Base-by-base conservation (phyloP, 2,888 invertebrate genomes). In the Amphipoea oculea region DNA sequence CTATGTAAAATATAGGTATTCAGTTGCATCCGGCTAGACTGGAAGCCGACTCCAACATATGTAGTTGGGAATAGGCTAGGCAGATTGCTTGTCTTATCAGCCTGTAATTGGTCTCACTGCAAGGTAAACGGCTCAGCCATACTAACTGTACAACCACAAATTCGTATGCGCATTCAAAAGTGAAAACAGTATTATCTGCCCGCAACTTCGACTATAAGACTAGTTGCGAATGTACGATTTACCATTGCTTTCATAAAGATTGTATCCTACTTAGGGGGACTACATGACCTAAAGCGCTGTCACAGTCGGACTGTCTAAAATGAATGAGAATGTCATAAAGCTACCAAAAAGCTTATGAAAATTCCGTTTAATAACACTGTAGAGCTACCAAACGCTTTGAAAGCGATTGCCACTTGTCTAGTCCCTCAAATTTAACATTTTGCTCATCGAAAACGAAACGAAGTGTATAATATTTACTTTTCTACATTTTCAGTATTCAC, bases 401-500 rank as follows among this genome's bases (percentile, higher is more conserved):
- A 48, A 20, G 5, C 42, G 4, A 67, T 42, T 42, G n/a, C 1
- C n/a, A 42, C n/a, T n/a, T 42, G 42, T 17, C 2, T 17, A n/a
- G 9, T 0, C 17, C 45, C 3, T 20, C 20, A 48, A 6, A 29
- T 68, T 68, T 20, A 6, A 69, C 12, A 69, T 12, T 29, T 36
- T 70, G 23, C 36, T 14, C 23, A 54, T 54, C 5, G 40, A 70
- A 54, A 17, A 14, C 14, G 4, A n/a, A 40, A 40, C 23, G 2
- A 40, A 54, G 40, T 11, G 0, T n/a, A 11, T 71, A 54, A 78
- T 63, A 3, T 4, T 23, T 20, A n/a, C 1, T 12, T 69, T 54
- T 78, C 3, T 20, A 62, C n/a, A 48, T 80, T 95, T 94, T 14
- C 94, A 97, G 96, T 95, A 0, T 96, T 94, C 89, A 91, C 95